Base-by-base conservation (phyloP, 2,797 vertebrate species). In the Fistularia tabacaria region DNA sequence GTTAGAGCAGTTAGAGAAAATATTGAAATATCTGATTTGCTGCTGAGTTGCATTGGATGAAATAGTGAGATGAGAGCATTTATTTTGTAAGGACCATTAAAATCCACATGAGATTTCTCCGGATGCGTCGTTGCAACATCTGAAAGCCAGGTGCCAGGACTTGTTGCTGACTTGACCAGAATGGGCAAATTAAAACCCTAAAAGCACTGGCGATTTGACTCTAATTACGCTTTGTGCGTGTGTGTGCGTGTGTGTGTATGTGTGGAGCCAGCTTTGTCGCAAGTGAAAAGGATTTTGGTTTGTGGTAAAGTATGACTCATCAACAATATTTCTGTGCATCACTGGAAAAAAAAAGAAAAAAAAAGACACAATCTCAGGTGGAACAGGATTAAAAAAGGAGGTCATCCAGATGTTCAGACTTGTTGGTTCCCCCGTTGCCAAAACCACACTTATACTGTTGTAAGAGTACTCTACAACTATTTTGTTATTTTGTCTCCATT, bases 21-120 rank as follows among this genome's bases (percentile, higher is more conserved):
- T n/a, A n/a, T n/a, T n/a, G 71, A 58, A 49, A 54, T 68, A 76
- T 64, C 59, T 7, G 51, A 66, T 79, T 69, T 54, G 4, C 36
- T 45, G 62, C 48, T 40, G 8, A 56, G 53, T 54, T 60, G 43
- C 48, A 66, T 54, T 52, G 62, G 49, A 50, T 14, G 44, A 15
- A 60, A 46, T 1, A 13, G 14, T 25, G 12, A 54, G 59, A 51
- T 38, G n/a, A 60, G 55, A 57, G 46, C 55, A 36, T 51, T 71
- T 9, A 54, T 25, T 25, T 25, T 25, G 25, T 25, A 5, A 25
- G 25, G 25, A 25, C 25, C 25, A 25, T 25, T 25, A 25, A 25
- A 25, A 25, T 25, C 5, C 25, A 25, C 25, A 25, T 25, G 25
- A 25, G 25, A 25, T 25, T 25, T 25, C 25, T 25, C 25, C 25